These are phyloP conservation scores for Petrolisthes manimaculis DNA, from an alignment of 2,888 invertebrate genomes.

Conservation along the genomic window DNA sequence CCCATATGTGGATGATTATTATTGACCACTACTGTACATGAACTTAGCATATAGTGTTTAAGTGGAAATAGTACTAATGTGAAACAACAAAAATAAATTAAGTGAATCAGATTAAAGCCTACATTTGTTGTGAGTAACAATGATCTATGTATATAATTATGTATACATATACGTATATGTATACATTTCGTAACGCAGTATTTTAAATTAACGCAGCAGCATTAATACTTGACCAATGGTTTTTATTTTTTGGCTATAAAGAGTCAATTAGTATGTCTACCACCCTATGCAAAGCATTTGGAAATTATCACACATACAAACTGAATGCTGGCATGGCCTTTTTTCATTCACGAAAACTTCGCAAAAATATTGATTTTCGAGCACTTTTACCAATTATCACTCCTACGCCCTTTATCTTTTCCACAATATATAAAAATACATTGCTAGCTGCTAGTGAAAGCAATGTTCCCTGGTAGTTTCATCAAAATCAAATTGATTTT, in stretches of 20 bases:
- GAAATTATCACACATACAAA: background rate
- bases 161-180: background rate
- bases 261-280: background rate
- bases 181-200: background rate
- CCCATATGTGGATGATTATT: too few species aligned
- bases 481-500: background rate
- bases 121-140: too few species aligned
- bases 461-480: background rate
- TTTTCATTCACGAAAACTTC: too few species aligned
- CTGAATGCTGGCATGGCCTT: background rate
- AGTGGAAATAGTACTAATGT: too few species aligned
- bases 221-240: background rate
- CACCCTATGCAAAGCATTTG: background rate
- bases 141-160: too few species aligned
- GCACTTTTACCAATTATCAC: too few species aligned
- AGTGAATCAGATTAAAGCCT: too few species aligned
- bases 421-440: background rate
- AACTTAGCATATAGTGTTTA: too few species aligned
- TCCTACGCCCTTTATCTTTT: too few species aligned
- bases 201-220: background rate
- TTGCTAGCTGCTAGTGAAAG: background rate
- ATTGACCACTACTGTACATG: too few species aligned
- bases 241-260: background rate
- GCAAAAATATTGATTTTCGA: background rate
- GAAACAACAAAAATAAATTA: too few species aligned